Evolutionary conservation across 2,113 vertebrate genomes (phyloP).

Genomic region (Chlorocebus sabaeus): DNA sequence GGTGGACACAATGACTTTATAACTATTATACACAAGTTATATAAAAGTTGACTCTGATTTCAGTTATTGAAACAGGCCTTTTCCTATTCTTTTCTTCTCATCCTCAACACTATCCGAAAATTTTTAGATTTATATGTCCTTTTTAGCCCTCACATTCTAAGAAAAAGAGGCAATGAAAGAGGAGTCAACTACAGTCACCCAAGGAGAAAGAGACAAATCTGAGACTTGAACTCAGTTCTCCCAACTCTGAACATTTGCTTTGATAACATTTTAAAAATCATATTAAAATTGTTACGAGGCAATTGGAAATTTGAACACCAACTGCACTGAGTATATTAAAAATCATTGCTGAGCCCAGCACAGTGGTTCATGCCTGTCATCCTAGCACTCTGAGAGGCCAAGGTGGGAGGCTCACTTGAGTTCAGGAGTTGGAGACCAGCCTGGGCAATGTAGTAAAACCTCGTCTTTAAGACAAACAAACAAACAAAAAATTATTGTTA

Average conservation of each 20-base stretch:
- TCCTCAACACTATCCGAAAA: neutral
- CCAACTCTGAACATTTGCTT: neutral
- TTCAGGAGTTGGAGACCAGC: no score
- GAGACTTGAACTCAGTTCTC: neutral
- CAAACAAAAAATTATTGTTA: neutral
- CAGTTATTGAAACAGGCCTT: neutral
- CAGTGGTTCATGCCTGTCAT: no score
- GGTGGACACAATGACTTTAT: neutral
- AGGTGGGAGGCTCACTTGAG: no score
- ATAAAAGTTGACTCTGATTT: constrained; percentile 33
- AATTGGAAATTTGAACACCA: neutral
- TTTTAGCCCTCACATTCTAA: neutral
- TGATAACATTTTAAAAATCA: constrained; percentile 9
- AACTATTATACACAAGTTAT: constrained; percentile 22
- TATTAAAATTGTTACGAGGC: neutral
- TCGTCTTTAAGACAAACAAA: no score
- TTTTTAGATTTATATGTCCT: neutral
- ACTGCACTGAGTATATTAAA: neutral
- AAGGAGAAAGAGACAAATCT: neutral
- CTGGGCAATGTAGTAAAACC: no score
- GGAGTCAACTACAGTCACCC: neutral
- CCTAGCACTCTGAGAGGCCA: no score
- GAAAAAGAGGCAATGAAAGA: neutral
- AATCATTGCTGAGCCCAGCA: neutral
- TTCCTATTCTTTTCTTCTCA: neutral